Conservation (phyloP, 1,140 invertebrate genomes). For the Mactra quadrangularis region DNA sequence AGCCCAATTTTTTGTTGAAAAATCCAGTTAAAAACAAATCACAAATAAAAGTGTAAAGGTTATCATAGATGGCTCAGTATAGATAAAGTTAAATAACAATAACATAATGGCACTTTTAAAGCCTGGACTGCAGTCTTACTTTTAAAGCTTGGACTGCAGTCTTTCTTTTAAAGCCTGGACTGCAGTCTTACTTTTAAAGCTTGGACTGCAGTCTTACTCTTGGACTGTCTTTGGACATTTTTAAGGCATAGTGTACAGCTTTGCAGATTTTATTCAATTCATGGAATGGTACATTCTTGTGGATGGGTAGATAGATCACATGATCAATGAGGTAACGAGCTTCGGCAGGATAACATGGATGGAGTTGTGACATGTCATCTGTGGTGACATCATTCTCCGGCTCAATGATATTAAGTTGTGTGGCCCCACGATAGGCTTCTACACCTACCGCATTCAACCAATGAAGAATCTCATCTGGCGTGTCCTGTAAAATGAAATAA, state of each 20-base stretch:
- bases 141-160: constrained; percentile 66
- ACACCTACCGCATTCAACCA: constrained; percentile 79
- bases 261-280: constrained; percentile 78
- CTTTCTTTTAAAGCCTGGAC: no score
- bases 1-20: no score
- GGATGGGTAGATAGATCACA: constrained; percentile 83
- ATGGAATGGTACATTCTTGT: constrained; percentile 81
- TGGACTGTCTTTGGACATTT: constrained; percentile 64
- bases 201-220: constrained; percentile 66
- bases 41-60: no score
- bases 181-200: constrained; percentile 59
- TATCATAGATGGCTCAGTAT: no score
- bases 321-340: constrained; percentile 83
- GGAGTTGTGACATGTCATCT: constrained; percentile 49
- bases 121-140: no score
- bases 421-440: constrained; percentile 83
- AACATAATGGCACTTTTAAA: no score
- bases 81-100: no score
- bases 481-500: constrained; percentile 74
- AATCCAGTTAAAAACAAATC: no score
- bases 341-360: constrained; percentile 76
- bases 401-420: constrained; percentile 82
- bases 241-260: constrained; percentile 63
- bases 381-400: constrained; percentile 49
- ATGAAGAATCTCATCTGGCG: constrained; percentile 79